Base-by-base conservation (phyloP, 2,797 vertebrate genomes). In the Gallinago solitaria region DNA sequence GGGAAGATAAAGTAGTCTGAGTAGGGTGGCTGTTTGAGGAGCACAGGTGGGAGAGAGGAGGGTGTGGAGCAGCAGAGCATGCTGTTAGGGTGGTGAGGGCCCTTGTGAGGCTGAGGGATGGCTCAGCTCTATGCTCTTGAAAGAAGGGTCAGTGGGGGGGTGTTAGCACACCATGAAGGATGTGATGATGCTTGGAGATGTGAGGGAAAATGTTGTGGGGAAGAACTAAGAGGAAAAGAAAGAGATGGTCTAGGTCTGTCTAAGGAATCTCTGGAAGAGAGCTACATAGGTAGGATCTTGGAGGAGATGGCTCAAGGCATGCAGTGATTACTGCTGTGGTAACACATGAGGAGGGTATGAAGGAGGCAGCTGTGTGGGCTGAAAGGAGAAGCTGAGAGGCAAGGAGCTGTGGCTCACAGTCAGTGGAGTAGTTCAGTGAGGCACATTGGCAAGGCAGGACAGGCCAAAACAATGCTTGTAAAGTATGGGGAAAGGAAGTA, bases 291-390 rank as follows among this genome's bases (percentile, higher is more conserved):
- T 5, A 16, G 53, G 24, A 35, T 60, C 43, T 15, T 45, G 69
- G 30, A 71, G 45, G 30, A 75, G 69, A 14, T 41, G 30, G 39
- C 48, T 77, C 0, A 0, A 69, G 60, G 39, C 1, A 0, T 6
- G 27, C 32, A 18, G n/a, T 19, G 19, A 17, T 19, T 24, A 11
- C 24, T 59, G 60, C 56, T 47, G 33, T 23, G 45, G 33, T 70
- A 45, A 61, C 16, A 4, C 24, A 27, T 5, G 33, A 48, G 33
- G 41, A 77, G 19, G 11, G 47, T 59, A 51, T 41, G 77, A 41
- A 45, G n/a, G 30, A 57, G 33, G 37, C 78, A 73, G 27, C 39
- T 57, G 16, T 0, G 1, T 27, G 70, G 59, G 14, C 30, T 51
- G 51, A n/a, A 73, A 87, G 53, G n/a, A 88, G 35, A 69, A 48